Evolutionary conservation across 2,888 invertebrate species (phyloP), one percentile per base, ranked within the genome.

Genomic region (Micoletzkya japonica): DNA sequence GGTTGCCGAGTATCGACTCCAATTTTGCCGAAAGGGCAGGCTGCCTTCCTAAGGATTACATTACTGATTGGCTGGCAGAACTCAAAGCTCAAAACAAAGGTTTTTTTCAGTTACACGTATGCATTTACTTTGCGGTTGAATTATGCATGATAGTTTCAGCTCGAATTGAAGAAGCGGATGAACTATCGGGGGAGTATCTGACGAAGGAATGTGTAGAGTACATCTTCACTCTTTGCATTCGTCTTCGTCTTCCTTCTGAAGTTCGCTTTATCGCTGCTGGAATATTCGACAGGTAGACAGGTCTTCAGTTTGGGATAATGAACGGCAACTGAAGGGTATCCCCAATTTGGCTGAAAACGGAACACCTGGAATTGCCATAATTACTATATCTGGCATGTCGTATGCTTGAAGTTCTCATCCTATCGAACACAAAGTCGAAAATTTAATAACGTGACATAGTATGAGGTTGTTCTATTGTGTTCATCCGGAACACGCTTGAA

Each of bases 201-300:
- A 75, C 75, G n/a, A 70, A 76, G 4, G 69, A 75, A 28, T 67
- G 68, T 17, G 74, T 82, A 14, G 72, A 84, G 70, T 83, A 80
- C 70, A 70, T 82, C 2, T 84, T 84, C 76, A 83, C 84, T 28
- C 74, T 84, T 1, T 82, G 82, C 49, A 75, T 80, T 10, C 77
- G 84, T 7, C 73, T 84, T n/a, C 72, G 81, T 4, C 71, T 84
- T 57, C 84, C 83, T 1, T 74, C 74, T 24, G 82, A 82, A 44
- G 78, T 84, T 24, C 76, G 81, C 10, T 84, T 75, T 56, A 71
- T 76, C 4, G 82, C 84, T 20, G 72, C 77, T 6, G 61, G 74
- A n/a, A 72, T 82, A 30, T 81, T 79, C 63, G 81, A 82, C 52
- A 60, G 50, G 81, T 80, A 20, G 64, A 61, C 44, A 14, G 10